phyloP scores from a whole-genome alignment of 2,113 vertebrate genomes.

The Oceanites oceanicus region DNA sequence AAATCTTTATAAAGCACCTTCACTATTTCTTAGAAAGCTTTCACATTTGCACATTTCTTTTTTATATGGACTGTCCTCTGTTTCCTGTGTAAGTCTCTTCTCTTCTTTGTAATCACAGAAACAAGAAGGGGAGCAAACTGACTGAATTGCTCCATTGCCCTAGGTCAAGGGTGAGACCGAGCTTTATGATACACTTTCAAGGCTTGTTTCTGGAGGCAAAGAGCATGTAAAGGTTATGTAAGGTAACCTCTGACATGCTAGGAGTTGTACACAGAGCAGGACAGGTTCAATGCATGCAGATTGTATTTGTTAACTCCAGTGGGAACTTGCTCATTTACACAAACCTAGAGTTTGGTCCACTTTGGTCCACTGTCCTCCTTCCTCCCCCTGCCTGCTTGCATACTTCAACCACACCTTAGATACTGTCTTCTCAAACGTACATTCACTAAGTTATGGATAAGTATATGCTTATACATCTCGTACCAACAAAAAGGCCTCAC shows the following conservation, averaged over 20 bases:
- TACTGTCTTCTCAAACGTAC: neutral
- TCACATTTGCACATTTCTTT: neutral
- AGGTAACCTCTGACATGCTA: neutral
- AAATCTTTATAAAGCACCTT: neutral
- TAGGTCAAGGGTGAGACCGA: neutral
- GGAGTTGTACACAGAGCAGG: neutral
- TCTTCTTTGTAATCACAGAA: neutral
- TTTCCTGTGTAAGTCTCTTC: accelerated
- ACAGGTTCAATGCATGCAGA: neutral
- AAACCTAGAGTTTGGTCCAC: accelerated
- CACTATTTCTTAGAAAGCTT: neutral
- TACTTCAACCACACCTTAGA: neutral
- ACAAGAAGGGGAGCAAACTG: neutral
- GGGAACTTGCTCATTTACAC: neutral
- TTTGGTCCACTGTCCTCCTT: neutral
- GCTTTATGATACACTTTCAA: neutral
- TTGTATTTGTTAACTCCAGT: neutral
- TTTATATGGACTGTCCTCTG: neutral
- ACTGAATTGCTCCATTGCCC: neutral
- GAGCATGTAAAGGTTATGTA: neutral
- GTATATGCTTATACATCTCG: neutral
- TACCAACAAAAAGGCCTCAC: neutral
- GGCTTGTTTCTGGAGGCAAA: neutral
- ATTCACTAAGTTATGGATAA: neutral
- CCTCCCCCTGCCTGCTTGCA: neutral